Percentiles rank a stretch among this genome's conserved stretches.
phyloP scores from a whole-genome alignment of 2,888 invertebrate species.

The Meghimatium bilineatum region DNA sequence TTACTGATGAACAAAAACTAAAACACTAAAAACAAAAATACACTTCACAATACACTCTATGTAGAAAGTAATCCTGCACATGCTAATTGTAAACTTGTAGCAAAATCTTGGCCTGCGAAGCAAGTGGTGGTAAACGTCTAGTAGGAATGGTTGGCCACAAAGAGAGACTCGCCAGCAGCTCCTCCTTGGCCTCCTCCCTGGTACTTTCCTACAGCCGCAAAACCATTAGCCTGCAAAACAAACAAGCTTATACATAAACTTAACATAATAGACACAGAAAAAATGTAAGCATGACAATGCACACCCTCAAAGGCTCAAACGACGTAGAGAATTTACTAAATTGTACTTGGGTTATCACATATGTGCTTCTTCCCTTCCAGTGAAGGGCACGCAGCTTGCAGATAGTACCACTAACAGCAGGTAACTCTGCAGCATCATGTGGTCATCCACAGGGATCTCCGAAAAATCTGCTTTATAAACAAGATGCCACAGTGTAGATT shows the following conservation, averaged over 20 bases:
- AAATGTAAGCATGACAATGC: no score
- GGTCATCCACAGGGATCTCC: no score
- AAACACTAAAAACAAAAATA: not conserved
- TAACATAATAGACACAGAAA: no score
- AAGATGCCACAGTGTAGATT: no score
- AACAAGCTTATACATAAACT: not conserved
- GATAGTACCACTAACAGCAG: no score
- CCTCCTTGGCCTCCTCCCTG: conserved; percentile 86
- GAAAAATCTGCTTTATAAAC: no score
- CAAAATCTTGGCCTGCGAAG: not conserved
- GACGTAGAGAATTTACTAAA: no score
- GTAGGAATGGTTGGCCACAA: conserved; percentile 97
- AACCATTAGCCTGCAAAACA: conserved; percentile 88
- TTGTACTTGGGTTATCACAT: no score
- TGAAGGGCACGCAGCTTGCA: no score
- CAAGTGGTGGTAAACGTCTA: conserved; percentile 78
- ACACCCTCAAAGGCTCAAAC: no score
- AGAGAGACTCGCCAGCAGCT: conserved; percentile 91
- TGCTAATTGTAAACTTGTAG: not conserved
- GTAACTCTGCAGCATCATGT: no score
- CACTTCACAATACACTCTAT: not conserved
- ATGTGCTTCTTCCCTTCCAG: no score
- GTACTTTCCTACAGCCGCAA: conserved; percentile 94
- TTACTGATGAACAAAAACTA: not conserved
- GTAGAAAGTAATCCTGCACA: not conserved